Evolutionary conservation across 2,113 vertebrate genomes (phyloP).

Genomic region (Craseonycteris thonglongyai): DNA sequence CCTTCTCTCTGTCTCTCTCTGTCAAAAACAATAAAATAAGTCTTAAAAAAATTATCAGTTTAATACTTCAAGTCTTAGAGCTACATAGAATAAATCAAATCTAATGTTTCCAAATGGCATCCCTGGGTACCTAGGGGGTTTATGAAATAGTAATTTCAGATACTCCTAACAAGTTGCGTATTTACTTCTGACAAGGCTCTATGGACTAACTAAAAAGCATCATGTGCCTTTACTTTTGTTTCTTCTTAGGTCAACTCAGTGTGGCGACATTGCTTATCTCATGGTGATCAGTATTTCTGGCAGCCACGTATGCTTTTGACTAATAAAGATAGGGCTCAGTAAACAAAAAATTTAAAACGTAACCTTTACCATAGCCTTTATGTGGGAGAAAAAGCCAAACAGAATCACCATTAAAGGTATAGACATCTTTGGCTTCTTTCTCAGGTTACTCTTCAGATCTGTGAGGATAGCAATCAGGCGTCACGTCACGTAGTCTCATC

Average conservation of each 20-base stretch:
- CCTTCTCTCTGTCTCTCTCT: too few species aligned
- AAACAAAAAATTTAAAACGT: not conserved
- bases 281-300: not conserved
- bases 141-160: slow-evolving; percentile 26
- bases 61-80: not conserved
- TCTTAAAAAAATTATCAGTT: not conserved
- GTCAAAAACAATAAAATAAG: too few species aligned
- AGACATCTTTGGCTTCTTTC: not conserved
- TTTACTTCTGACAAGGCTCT: slow-evolving; percentile 7
- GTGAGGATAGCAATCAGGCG: not conserved
- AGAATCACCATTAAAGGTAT: not conserved
- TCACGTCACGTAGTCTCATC: not conserved
- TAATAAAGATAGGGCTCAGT: not conserved
- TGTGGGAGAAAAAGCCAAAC: not conserved
- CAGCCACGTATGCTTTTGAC: not conserved
- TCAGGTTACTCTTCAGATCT: not conserved
- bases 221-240: not conserved
- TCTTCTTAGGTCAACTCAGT: not conserved
- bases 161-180: not conserved
- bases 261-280: not conserved
- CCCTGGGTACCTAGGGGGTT: not conserved
- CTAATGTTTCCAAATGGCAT: slow-evolving; percentile 3
- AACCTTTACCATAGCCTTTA: not conserved
- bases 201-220: not conserved
- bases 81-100: slow-evolving; percentile 18